Conservation (phyloP, 2,113 vertebrate species). For the Boulengeromyrus knoepffleri region DNA sequence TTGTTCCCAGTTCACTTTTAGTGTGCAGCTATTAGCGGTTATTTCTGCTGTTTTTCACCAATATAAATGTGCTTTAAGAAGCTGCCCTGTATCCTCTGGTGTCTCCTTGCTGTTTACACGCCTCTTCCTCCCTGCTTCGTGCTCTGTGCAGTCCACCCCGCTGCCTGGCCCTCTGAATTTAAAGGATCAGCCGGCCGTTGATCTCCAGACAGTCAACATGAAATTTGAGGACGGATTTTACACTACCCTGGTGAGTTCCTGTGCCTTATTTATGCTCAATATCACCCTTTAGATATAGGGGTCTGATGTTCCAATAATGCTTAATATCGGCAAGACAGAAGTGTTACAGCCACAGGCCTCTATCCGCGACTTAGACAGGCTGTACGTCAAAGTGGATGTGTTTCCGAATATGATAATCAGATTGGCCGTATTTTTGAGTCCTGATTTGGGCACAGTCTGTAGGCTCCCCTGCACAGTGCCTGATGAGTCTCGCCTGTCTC, state of each 20-base stretch:
- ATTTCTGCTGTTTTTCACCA: neutral
- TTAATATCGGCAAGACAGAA: neutral
- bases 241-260: constrained; percentile 65
- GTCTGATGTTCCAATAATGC: neutral
- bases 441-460: neutral
- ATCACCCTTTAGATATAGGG: neutral
- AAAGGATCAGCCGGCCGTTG: constrained; percentile 52
- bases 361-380: neutral
- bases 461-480: neutral
- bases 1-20: neutral
- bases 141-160: neutral
- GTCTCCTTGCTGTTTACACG: neutral
- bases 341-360: neutral
- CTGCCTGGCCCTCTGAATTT: neutral
- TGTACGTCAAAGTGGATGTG: neutral
- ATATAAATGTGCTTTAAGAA: neutral
- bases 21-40: neutral
- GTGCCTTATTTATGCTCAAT: neutral
- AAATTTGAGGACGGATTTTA: constrained; percentile 64
- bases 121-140: neutral
- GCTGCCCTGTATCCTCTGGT: neutral
- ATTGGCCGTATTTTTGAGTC: neutral
- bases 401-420: neutral
- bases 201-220: constrained; percentile 61
- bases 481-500: neutral